These are phyloP conservation scores for Sitophilus oryzae DNA, from an alignment of 1,140 invertebrate species.

Conservation along the genomic window DNA sequence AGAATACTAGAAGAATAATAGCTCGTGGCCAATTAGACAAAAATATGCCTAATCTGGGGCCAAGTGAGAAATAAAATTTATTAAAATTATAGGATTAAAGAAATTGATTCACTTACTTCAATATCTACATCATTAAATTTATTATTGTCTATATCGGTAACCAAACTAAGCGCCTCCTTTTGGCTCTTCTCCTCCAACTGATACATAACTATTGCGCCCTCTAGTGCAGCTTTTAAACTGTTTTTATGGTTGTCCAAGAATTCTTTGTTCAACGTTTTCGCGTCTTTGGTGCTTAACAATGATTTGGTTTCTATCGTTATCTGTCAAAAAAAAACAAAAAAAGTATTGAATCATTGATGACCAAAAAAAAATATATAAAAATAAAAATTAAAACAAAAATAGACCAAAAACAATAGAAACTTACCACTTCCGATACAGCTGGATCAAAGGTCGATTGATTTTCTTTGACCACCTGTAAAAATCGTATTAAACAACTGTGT, in stretches of 20 bases:
- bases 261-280: conserved; percentile 62
- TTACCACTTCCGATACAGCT: conserved; percentile 65
- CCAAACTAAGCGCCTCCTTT: conserved; percentile 55
- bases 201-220: conserved; percentile 67
- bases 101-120: conserved; percentile 45
- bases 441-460: conserved; percentile 48
- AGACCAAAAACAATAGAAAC: background rate
- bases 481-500: conserved; percentile 77
- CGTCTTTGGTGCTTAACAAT: conserved; percentile 57
- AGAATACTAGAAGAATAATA: too few relatives aligned
- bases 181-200: conserved; percentile 57
- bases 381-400: too few relatives aligned
- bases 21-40: too few relatives aligned
- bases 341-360: too few relatives aligned
- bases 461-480: conserved; percentile 54
- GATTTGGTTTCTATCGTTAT: conserved; percentile 58
- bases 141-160: conserved; percentile 54
- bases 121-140: conserved; percentile 53
- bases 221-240: conserved; percentile 63
- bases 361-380: too few relatives aligned
- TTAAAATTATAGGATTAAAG: background rate
- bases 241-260: conserved; percentile 57
- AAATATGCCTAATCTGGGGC: background rate
- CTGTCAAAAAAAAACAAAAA: background rate
- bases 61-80: background rate